Base-by-base conservation (phyloP, 2,113 vertebrate genomes). In the Aphelocoma coerulescens region DNA sequence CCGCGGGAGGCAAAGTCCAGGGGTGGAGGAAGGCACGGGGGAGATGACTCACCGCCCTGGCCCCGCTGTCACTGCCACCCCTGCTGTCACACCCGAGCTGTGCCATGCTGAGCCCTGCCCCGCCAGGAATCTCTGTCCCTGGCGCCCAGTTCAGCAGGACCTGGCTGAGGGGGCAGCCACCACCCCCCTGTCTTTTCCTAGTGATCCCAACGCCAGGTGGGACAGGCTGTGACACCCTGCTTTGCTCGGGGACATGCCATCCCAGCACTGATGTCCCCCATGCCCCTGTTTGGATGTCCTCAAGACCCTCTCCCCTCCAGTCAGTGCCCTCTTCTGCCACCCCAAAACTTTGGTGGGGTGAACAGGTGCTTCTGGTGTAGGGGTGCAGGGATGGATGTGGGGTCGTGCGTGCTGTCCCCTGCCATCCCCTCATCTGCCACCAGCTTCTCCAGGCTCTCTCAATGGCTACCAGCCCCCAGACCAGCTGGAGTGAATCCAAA, bases 1-100 rank as follows among this genome's bases (percentile, higher is more conserved):
- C 55, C 3, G 9, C 3, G 1, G 27, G 79, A 88, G 86, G 62
- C 96, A 96, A 96, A 96, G 96, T 96, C 89, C 94, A 91, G 86
- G 82, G 96, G 89, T 1, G 89, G 89, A 90, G 85, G 30, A 57
- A 88, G 52, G 33, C 19, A 16, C 7, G 2, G 23, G 11, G 58
- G 13, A 41, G 37, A 39, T 95, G 94, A 96, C 89, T 96, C 96
- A 96, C 18, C 3, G 85, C 52, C 16, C 49, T 6, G 14, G 6
- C 35, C 55, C 23, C 1, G 13, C 24, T 35, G 27, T 33, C 58
- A 12, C 52, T 32, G 91, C 93, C 96, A 78, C 39, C 73, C 9
- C 3, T 48, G n/a, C 44, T 6, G 54, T 90, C 96, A 75, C 93
- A 49, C 67, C 66, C 11, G 13, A 16, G 49, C 74, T 2, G 11